These are phyloP conservation scores for Merops nubicus DNA, from an alignment of 2,113 vertebrate species.

Conservation along the genomic window DNA sequence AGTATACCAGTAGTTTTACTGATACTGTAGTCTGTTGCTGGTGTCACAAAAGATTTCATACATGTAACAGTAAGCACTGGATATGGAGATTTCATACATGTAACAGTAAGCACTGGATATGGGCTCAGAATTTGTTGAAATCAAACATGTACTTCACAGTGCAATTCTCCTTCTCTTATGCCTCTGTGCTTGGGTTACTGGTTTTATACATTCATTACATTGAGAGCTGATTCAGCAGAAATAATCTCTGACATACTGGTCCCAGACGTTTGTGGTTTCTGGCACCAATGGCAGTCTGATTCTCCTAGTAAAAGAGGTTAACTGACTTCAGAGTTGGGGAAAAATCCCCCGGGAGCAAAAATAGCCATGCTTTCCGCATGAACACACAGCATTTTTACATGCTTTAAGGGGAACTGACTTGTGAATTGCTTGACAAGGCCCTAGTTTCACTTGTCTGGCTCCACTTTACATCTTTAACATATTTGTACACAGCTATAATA, in stretches of 20 bases:
- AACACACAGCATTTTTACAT: not conserved
- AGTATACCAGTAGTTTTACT: not conserved
- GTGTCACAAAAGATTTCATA: not conserved
- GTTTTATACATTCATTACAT: not conserved
- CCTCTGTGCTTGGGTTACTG: not conserved
- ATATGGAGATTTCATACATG: not conserved
- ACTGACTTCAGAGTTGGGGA: not conserved
- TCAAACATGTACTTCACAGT: not conserved
- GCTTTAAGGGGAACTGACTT: not conserved
- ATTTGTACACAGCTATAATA: not conserved
- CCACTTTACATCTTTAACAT: constrained; percentile 9
- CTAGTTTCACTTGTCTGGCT: not conserved
- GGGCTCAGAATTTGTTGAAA: not conserved
- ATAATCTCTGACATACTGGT: constrained; percentile 14
- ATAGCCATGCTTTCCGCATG: not conserved
- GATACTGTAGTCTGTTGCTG: not conserved
- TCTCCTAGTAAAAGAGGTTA: not conserved
- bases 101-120: not conserved
- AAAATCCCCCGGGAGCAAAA: not conserved
- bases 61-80: not conserved
- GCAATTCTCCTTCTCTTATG: not conserved
- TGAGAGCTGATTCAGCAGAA: constrained; percentile 49
- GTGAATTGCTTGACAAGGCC: constrained; percentile 34
- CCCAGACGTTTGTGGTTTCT: constrained; percentile 36
- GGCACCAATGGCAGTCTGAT: not conserved